These are phyloP conservation scores for Drosophila parthenogenetica DNA, from an alignment of 2,888 invertebrate species.

Conservation along the genomic window DNA sequence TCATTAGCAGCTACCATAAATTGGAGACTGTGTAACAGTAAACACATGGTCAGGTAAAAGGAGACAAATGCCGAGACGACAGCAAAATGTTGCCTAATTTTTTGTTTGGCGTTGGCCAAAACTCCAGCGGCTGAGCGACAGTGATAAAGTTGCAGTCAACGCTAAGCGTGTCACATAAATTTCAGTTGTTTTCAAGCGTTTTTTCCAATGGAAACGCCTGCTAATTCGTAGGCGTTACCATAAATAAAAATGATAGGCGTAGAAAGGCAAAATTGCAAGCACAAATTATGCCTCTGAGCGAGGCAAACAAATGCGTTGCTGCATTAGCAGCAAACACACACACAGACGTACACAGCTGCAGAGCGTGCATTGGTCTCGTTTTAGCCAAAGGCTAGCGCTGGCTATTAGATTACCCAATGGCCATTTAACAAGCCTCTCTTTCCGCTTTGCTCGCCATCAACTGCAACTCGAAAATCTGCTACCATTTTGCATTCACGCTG, in stretches of 20 bases:
- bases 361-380: background rate
- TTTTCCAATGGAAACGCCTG: slow-evolving; percentile 8
- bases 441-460: slow-evolving; percentile 27
- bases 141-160: slow-evolving; percentile 67
- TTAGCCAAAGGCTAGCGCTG: slow-evolving; percentile 37
- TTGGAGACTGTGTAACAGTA: slow-evolving; percentile 43
- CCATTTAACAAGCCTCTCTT: slow-evolving; percentile 64
- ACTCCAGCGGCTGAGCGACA: slow-evolving; percentile 52
- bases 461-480: slow-evolving; percentile 34
- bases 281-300: slow-evolving; percentile 54
- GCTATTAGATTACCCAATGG: slow-evolving; percentile 70
- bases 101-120: slow-evolving; percentile 20
- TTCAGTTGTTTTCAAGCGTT: slow-evolving; percentile 4
- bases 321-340: slow-evolving; percentile 48
- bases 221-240: slow-evolving; percentile 55
- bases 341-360: background rate
- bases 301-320: slow-evolving; percentile 54
- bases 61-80: slow-evolving; percentile 60
- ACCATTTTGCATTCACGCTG: slow-evolving; percentile 51
- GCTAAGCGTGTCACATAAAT: slow-evolving; percentile 51
- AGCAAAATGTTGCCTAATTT: slow-evolving; percentile 72
- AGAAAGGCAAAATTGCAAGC: slow-evolving; percentile 32
- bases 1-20: slow-evolving; percentile 58
- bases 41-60: slow-evolving; percentile 50
- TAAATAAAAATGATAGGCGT: slow-evolving; percentile 43